phyloP scores from a whole-genome alignment of 1,140 invertebrate species.

The Gerris buenoi region DNA sequence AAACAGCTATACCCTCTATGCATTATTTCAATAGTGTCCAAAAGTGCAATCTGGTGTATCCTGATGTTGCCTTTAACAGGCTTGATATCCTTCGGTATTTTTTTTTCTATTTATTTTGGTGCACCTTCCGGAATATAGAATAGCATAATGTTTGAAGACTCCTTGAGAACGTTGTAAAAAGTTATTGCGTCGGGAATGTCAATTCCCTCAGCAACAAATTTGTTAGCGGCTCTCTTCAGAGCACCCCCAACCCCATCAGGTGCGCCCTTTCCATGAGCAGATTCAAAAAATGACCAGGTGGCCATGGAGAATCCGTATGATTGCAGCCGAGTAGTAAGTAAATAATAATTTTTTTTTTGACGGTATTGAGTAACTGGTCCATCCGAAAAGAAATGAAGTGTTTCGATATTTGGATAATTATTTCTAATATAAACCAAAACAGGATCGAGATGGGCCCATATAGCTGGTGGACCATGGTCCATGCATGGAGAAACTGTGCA shows the following conservation, averaged over 20 bases:
- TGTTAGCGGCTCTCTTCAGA: conserved; percentile 30
- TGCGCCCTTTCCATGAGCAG: conserved; percentile 33
- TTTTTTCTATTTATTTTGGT: no score
- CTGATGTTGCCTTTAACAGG: no score
- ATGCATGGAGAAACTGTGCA: neutral
- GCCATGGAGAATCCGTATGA: conserved; percentile 14
- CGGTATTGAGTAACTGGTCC: conserved; percentile 20
- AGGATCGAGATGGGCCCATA: neutral
- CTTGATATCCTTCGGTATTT: no score
- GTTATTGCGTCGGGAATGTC: conserved; percentile 20
- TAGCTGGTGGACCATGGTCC: neutral
- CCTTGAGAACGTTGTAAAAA: neutral
- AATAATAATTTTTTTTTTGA: conserved; percentile 18
- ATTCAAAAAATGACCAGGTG: conserved; percentile 31
- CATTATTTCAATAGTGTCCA: no score
- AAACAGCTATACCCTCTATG: no score
- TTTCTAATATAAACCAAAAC: neutral
- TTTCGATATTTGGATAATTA: neutral
- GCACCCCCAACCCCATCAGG: conserved; percentile 31
- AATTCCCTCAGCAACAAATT: conserved; percentile 24
- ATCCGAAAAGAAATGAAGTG: conserved; percentile 19
- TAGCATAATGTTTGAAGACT: no score
- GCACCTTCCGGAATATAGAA: no score
- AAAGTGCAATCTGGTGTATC: no score
- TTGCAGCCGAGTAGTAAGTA: conserved; percentile 6